Percentiles rank a stretch among this genome's conserved stretches.
Evolutionary conservation across 2,797 vertebrate species (phyloP).

Genomic region (Alcedo quadribrachys): DNA sequence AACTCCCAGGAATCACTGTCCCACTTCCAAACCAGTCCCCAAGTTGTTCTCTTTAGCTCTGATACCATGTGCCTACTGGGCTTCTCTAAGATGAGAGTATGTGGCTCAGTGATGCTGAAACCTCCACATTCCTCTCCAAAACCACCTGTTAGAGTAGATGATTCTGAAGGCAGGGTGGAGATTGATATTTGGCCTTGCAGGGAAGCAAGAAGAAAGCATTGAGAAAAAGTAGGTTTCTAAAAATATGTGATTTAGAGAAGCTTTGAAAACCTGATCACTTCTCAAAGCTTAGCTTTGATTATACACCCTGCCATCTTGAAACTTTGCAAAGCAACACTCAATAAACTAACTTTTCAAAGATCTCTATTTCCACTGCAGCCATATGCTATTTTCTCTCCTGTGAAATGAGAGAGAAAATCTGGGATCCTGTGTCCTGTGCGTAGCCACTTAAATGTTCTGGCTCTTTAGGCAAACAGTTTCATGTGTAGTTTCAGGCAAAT

Average conservation of each 20-base stretch:
- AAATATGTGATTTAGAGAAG: neutral
- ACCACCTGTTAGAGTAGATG: neutral
- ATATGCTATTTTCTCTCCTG: neutral
- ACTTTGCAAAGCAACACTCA: neutral
- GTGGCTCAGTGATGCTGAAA: neutral
- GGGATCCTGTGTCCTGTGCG: neutral
- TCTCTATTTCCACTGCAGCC: neutral
- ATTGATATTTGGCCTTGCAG: neutral
- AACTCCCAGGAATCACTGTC: neutral
- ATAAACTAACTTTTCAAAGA: neutral
- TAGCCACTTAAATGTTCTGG: neutral
- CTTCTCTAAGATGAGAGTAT: neutral
- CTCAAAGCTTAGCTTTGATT: neutral
- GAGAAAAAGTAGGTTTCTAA: neutral
- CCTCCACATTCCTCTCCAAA: neutral
- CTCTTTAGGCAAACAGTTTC: neutral
- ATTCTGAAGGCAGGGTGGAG: neutral
- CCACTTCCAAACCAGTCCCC: neutral
- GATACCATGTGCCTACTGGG: neutral
- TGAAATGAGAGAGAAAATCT: conserved; percentile 9
- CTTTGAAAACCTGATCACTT: neutral
- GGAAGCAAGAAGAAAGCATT: neutral
- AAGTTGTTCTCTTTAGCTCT: neutral
- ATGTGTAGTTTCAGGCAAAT: neutral
- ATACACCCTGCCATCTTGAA: neutral